These are phyloP conservation scores for Stomorhina lunata DNA, from an alignment of 2,888 invertebrate genomes.

Conservation along the genomic window DNA sequence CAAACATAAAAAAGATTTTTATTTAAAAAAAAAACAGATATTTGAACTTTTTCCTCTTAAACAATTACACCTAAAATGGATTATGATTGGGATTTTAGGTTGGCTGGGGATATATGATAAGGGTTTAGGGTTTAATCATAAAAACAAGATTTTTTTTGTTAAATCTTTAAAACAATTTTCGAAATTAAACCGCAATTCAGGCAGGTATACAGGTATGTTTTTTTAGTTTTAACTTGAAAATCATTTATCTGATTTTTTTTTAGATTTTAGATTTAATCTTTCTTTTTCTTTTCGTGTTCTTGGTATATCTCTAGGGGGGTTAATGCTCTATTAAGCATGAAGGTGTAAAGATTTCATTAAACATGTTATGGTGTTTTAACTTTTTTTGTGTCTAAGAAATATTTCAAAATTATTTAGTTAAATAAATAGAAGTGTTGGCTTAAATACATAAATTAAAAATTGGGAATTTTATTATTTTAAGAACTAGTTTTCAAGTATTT, in stretches of 20 bases:
- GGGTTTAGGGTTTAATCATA: neutral
- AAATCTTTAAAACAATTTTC: too few relatives aligned
- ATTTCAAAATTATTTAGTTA: neutral
- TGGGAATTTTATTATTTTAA: too few relatives aligned
- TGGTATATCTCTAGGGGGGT: conserved; percentile 11
- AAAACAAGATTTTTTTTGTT: too few relatives aligned
- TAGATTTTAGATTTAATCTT: neutral
- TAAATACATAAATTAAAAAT: too few relatives aligned
- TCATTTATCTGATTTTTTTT: neutral
- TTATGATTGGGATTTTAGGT: neutral
- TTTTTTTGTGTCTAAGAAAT: neutral
- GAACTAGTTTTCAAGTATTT: too few relatives aligned
- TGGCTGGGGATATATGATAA: neutral
- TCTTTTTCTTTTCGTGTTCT: neutral
- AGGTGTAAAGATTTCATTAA: conserved; percentile 57
- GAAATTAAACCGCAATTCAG: too few relatives aligned
- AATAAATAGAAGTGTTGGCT: neutral
- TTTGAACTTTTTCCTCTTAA: neutral
- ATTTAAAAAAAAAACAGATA: neutral
- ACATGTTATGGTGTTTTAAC: conserved; percentile 47
- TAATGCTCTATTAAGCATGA: conserved; percentile 54
- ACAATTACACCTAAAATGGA: neutral
- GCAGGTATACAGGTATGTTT: too few relatives aligned
- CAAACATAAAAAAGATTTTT: conserved; percentile 1
- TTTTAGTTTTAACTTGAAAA: neutral